Evolutionary conservation across 2,888 invertebrate genomes (phyloP), one percentile per base, ranked within the genome.

Genomic region (Sepioteuthis lessoniana): DNA sequence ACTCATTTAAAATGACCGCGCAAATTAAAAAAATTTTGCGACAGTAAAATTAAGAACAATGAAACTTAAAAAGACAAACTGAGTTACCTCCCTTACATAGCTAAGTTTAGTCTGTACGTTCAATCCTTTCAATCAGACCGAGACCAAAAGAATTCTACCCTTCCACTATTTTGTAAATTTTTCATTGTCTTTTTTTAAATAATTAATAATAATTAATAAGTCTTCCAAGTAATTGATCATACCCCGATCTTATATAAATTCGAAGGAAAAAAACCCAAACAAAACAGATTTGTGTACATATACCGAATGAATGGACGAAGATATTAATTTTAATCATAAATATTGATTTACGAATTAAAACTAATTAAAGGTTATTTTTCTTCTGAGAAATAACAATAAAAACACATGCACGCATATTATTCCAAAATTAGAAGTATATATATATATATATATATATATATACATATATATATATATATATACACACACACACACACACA

Each of bases 361-460:
- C 16, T 76, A 76, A 76, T 76, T 76, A 76, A 76, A 76, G 76
- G 76, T 76, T 76, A 76, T 76, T 76, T n/a, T n/a, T 76, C 60
- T n/a, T 13, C 3, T 25, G 13, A 35, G n/a, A 76, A n/a, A 76
- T 76, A 76, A 76, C 21, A 55, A 16, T 76, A 35, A 35, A 76
- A 35, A 76, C 25, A 76, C 4, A 76, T 76, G n/a, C n/a, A 35
- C 10, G n/a, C 76, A 16, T 13, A 35, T 76, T 60, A 25, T 60
- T 55, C 28, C 0, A 28, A 55, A 55, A 55, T 55, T 55, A 55
- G 55, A 42, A 42, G 7, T 42, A 42, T 7, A 7, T 42, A 42
- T 42, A 5, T 5, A 42, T 42, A 42, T 42, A 42, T 42, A 42
- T 42, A 42, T 42, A 42, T 42, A 3, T 42, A 42, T 42, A 42